These are phyloP conservation scores for Trachythela sp. DNA, from an alignment of 64 coral and sea anemone genomes.

Conservation along the genomic window DNA sequence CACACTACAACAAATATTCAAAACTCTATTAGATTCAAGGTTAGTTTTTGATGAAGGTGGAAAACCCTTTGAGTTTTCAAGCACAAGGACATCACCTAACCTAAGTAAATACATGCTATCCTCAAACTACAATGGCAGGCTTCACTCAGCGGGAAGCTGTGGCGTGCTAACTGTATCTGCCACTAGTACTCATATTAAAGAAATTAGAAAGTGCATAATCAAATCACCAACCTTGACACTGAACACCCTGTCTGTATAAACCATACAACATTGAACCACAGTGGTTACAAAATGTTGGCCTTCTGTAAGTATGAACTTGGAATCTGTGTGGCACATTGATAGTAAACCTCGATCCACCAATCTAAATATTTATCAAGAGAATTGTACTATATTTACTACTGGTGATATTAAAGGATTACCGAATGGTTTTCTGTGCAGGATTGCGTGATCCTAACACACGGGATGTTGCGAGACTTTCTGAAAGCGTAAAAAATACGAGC, in stretches of 20 bases:
- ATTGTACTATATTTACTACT: neutral
- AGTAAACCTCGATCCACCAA: slow-evolving; percentile 19
- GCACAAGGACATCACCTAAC: too few species aligned
- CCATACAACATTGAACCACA: slow-evolving; percentile 97
- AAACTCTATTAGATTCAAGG: neutral
- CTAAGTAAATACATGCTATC: too few species aligned
- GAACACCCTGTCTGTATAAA: slow-evolving; percentile 71
- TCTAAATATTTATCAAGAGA: neutral
- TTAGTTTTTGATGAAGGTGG: too few species aligned
- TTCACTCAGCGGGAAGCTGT: too few species aligned
- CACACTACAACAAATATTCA: slow-evolving; percentile 51
- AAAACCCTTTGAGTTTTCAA: too few species aligned
- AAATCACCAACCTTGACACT: slow-evolving; percentile 68
- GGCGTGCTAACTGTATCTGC: too few species aligned
- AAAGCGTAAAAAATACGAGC: too few species aligned
- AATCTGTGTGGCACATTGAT: slow-evolving; percentile 88
- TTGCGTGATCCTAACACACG: too few species aligned
- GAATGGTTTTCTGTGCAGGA: too few species aligned
- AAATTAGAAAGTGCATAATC: neutral
- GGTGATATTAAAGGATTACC: neutral
- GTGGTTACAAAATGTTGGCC: slow-evolving; percentile 94
- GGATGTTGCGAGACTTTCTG: too few species aligned
- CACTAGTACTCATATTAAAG: neutral
- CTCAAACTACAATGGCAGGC: neutral
- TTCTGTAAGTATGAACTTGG: slow-evolving; percentile 60